Conservation (phyloP, 2,113 vertebrate genomes). For the Chionodraco myersi region DNA sequence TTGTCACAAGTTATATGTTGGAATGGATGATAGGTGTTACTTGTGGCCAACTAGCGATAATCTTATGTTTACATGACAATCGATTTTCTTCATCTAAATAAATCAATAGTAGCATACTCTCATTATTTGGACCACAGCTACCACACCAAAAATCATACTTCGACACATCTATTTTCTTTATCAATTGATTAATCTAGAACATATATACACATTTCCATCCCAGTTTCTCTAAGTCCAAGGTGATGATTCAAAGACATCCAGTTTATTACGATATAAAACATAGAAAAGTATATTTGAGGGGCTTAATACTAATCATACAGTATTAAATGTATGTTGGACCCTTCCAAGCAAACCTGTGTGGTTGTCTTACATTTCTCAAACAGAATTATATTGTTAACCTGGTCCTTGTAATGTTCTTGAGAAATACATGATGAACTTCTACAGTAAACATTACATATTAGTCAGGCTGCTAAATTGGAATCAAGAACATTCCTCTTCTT, state of each 20-base stretch:
- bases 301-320: too few relatives aligned
- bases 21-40: conserved; percentile 57
- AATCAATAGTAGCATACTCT: conserved; percentile 30
- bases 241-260: too few relatives aligned
- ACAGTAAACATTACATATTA: conserved; percentile 7
- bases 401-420: neutral
- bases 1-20: conserved; percentile 64
- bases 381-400: neutral
- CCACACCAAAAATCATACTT: too few relatives aligned
- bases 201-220: too few relatives aligned
- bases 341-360: too few relatives aligned
- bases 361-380: neutral
- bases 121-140: conserved; percentile 21
- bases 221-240: too few relatives aligned
- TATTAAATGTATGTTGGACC: neutral
- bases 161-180: too few relatives aligned
- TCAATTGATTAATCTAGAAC: too few relatives aligned
- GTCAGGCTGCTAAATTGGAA: conserved; percentile 31
- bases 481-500: conserved; percentile 48
- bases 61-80: conserved; percentile 35
- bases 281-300: too few relatives aligned
- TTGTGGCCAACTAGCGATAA: conserved; percentile 62
- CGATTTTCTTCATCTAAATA: conserved; percentile 23
- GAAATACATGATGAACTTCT: neutral
- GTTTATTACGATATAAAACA: too few relatives aligned